Conservation (phyloP, 2,888 invertebrate species). For the Athetis lepigone region DNA sequence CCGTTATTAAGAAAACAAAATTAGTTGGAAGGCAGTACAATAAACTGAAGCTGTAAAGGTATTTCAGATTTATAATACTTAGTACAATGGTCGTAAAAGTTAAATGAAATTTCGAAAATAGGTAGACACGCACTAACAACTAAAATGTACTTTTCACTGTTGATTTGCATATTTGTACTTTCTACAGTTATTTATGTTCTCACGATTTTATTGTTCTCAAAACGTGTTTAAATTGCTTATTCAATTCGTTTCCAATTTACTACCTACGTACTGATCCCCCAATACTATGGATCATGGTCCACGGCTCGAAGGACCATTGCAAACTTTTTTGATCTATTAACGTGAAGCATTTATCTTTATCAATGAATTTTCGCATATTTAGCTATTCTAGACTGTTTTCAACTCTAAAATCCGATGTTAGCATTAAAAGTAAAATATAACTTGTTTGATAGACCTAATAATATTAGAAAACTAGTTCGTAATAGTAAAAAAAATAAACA, state of each 20-base stretch:
- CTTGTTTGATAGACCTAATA: slow-evolving; percentile 35
- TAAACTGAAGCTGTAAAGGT: slow-evolving; percentile 23
- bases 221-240: slow-evolving; percentile 59
- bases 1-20: background rate
- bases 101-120: slow-evolving; percentile 28
- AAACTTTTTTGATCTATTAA: slow-evolving; percentile 11
- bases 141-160: slow-evolving; percentile 69
- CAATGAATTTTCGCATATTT: slow-evolving; percentile 18
- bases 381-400: slow-evolving; percentile 4
- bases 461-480: no score
- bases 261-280: background rate
- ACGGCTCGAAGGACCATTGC: background rate
- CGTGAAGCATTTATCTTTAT: background rate
- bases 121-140: slow-evolving; percentile 51
- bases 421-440: slow-evolving; percentile 27
- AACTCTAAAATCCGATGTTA: background rate
- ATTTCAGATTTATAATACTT: slow-evolving; percentile 24
- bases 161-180: slow-evolving; percentile 70
- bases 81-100: slow-evolving; percentile 30
- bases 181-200: slow-evolving; percentile 63
- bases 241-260: slow-evolving; percentile 43
- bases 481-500: slow-evolving; percentile 36
- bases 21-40: slow-evolving; percentile 9
- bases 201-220: slow-evolving; percentile 70
- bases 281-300: background rate